Percentiles rank a stretch among this genome's conserved stretches.
These are phyloP conservation scores for Montipora capitata DNA, from an alignment of 92 coral and sea anemone species.

Conservation along the genomic window DNA sequence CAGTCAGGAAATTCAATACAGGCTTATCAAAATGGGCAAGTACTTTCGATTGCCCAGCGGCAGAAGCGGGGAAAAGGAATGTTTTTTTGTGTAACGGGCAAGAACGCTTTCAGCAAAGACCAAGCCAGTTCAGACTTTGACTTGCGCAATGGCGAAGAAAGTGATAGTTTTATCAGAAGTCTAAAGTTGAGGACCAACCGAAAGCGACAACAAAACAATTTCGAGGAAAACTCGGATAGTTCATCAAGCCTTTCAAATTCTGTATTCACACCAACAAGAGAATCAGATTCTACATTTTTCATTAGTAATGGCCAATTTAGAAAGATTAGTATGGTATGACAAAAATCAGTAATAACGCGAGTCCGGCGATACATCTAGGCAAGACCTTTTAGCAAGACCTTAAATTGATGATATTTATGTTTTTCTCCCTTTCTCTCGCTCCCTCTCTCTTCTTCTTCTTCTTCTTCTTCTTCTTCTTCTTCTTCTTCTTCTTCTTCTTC, in stretches of 20 bases:
- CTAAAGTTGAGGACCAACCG: neutral
- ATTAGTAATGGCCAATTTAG: constrained; percentile 28
- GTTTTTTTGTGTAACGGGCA: constrained; percentile 70
- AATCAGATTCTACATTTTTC: constrained; percentile 9
- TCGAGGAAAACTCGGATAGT: constrained; percentile 5
- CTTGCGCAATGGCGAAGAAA: neutral
- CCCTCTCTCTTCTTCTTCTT: no score
- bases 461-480: no score
- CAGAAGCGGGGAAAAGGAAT: constrained; percentile 40
- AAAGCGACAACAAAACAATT: neutral
- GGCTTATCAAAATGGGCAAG: constrained; percentile 21
- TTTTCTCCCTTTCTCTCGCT: no score
- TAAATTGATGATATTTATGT: no score
- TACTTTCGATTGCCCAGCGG: neutral
- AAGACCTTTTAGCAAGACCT: no score
- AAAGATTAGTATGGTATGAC: constrained; percentile 22
- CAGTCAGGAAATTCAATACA: neutral
- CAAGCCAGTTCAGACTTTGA: neutral
- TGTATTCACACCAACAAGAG: neutral
- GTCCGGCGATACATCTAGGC: no score
- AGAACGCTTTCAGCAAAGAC: neutral
- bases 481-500: no score
- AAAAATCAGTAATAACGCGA: neutral
- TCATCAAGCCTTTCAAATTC: neutral
- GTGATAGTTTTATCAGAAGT: neutral